Percentiles rank a stretch among this genome's conserved stretches.
Conservation (phyloP, 2,888 invertebrate species). For the Zhengitettix transpicula region DNA sequence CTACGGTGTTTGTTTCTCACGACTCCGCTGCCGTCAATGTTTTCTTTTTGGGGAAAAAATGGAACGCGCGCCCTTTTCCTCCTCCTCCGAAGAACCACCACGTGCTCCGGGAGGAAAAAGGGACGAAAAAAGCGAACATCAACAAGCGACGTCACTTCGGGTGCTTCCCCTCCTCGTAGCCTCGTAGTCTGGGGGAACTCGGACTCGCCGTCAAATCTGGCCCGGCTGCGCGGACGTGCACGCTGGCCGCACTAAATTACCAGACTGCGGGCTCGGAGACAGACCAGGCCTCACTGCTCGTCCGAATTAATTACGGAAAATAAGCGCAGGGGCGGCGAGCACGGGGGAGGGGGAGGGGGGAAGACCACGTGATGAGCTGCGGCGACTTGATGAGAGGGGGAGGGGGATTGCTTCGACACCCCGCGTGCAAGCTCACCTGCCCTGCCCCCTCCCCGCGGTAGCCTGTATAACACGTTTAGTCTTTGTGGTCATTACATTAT, state of each 20-base stretch:
- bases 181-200: neutral
- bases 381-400: conserved; percentile 1
- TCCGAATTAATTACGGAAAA: conserved; percentile 13
- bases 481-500: neutral
- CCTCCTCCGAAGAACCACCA: neutral
- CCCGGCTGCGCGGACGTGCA: neutral
- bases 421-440: neutral
- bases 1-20: too few relatives aligned
- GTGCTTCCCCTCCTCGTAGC: neutral
- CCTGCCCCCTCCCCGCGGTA: neutral
- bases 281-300: neutral
- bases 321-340: conserved; percentile 9
- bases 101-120: neutral
- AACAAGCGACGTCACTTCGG: neutral
- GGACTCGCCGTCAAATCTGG: neutral
- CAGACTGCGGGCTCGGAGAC: neutral
- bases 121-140: neutral
- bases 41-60: too few relatives aligned
- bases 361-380: conserved; percentile 9
- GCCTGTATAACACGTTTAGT: neutral
- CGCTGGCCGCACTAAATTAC: neutral
- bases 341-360: conserved; percentile 1
- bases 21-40: too few relatives aligned
- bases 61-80: neutral
- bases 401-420: neutral